Conservation (phyloP, 2,113 vertebrate genomes). For the Scomber scombrus region DNA sequence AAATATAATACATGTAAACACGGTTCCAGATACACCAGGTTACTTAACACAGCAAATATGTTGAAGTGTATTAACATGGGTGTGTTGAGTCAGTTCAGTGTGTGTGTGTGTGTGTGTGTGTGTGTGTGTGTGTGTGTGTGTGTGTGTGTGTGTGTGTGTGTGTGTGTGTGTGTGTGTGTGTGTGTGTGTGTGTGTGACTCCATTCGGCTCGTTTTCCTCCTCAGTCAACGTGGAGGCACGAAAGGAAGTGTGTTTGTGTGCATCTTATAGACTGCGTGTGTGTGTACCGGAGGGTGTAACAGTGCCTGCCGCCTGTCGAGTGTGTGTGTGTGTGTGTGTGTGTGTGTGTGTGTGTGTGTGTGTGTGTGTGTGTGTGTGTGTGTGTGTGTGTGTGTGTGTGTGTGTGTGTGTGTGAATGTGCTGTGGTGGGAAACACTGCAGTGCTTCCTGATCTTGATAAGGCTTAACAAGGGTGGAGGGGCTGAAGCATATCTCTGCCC, state of each 20-base stretch:
- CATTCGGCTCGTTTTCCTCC: not conserved
- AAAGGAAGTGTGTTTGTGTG: slow-evolving; percentile 30
- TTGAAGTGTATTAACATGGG: no score
- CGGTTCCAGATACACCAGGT: no score
- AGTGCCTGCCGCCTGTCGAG: not conserved
- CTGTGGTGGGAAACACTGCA: slow-evolving; percentile 29
- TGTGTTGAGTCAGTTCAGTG: no score
- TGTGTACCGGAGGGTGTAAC: not conserved
- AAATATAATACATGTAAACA: no score
- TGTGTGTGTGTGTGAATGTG: not conserved
- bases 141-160: not conserved
- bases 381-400: not conserved
- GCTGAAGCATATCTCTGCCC: not conserved
- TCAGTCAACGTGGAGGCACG: slow-evolving; percentile 9
- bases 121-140: not conserved
- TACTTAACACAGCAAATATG: no score
- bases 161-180: slow-evolving; percentile 2
- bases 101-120: slow-evolving; percentile 8
- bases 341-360: not conserved
- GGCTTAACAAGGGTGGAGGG: slow-evolving; percentile 29
- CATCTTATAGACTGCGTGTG: slow-evolving; percentile 2
- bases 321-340: not conserved
- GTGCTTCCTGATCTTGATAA: slow-evolving; percentile 30
- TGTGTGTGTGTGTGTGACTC: slow-evolving; percentile 1
- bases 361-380: slow-evolving; percentile 7